A percentile compares a stretch with the other conserved stretches of the same genome.
phyloP scores from a whole-genome alignment of 2,113 vertebrate species.

The Toxostoma redivivum region DNA sequence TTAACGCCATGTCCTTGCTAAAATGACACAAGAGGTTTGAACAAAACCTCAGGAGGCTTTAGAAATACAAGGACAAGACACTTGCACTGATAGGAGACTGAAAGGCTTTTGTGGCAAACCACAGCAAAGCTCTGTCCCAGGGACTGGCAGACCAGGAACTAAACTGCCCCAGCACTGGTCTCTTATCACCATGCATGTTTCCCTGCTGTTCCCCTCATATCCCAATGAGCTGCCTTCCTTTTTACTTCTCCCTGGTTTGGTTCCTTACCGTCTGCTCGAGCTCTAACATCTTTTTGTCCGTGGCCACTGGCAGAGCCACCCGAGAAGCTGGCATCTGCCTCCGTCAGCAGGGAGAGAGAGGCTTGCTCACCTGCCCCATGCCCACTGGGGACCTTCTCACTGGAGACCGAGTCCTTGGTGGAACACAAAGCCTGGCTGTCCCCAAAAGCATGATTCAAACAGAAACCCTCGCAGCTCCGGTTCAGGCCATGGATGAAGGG shows the following conservation, averaged over 20 bases:
- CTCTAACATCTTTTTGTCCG: constrained; percentile 46
- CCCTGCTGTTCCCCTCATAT: neutral
- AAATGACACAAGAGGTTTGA: rapidly evolving
- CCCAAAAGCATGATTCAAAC: constrained; percentile 45
- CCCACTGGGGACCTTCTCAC: constrained; percentile 32
- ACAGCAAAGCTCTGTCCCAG: neutral
- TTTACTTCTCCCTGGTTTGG: neutral
- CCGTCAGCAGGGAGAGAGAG: constrained; percentile 49
- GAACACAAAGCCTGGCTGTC: constrained; percentile 6
- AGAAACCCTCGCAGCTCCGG: constrained; percentile 71
- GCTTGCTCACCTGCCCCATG: constrained; percentile 62
- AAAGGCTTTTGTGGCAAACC: neutral
- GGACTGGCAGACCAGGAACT: neutral
- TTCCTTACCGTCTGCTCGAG: constrained; percentile 67
- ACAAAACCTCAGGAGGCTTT: neutral
- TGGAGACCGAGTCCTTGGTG: neutral
- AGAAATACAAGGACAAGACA: neutral
- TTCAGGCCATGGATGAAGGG: constrained; percentile 76
- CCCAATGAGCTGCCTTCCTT: neutral
- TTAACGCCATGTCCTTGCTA: neutral
- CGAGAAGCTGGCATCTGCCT: constrained; percentile 58
- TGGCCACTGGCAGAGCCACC: constrained; percentile 13
- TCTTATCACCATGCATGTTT: neutral
- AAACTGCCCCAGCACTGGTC: neutral
- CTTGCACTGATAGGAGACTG: neutral